Evolutionary conservation across 2,113 vertebrate genomes (phyloP).

Genomic region (Cavia aperea): DNA sequence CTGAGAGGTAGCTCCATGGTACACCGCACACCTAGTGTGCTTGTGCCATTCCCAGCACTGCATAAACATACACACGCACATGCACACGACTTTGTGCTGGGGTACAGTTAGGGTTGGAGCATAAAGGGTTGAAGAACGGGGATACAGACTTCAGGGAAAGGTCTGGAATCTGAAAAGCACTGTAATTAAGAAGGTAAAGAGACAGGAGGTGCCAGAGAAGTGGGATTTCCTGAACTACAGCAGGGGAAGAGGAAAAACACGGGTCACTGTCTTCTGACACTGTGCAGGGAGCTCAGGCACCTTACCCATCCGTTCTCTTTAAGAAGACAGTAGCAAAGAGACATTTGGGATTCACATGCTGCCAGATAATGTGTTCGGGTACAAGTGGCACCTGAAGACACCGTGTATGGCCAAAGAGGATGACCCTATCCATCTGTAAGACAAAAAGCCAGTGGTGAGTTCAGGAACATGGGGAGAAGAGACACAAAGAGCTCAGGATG

Average conservation of each 20-base stretch:
- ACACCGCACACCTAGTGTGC: too few species aligned
- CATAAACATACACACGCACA: not conserved
- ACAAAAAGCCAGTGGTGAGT: not conserved
- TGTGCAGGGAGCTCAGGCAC: too few species aligned
- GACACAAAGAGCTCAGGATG: not conserved
- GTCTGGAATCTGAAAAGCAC: not conserved
- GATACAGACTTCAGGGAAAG: not conserved
- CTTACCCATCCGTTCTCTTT: too few species aligned
- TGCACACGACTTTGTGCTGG: not conserved
- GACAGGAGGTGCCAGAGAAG: too few species aligned
- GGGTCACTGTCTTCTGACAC: too few species aligned
- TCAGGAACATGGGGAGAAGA: not conserved
- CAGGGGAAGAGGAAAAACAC: too few species aligned
- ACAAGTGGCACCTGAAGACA: fast-evolving
- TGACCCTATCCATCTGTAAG: conserved; percentile 81
- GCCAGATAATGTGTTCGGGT: too few species aligned
- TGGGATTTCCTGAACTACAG: too few species aligned
- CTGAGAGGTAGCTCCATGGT: not conserved
- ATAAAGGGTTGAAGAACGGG: not conserved
- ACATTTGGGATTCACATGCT: too few species aligned
- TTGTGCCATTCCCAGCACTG: not conserved
- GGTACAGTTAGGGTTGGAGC: not conserved
- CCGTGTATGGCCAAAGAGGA: conserved; percentile 31
- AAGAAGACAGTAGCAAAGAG: too few species aligned
- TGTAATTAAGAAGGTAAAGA: too few species aligned